A percentile compares a stretch with the other conserved stretches of the same genome.
phyloP scores from a whole-genome alignment of 1,140 invertebrate genomes.

The Drosophila nasuta region DNA sequence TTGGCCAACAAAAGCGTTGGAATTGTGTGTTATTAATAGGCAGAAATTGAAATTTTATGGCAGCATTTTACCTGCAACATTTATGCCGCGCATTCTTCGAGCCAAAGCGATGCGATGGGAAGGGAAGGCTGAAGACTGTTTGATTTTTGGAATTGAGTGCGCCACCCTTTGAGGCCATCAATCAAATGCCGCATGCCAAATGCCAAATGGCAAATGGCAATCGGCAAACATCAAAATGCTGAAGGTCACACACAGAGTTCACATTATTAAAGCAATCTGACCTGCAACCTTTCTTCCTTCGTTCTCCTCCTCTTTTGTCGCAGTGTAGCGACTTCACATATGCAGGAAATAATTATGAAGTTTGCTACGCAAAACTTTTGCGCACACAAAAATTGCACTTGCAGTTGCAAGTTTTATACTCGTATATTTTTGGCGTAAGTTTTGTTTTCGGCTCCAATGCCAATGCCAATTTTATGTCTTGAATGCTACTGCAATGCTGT shows the following conservation, averaged over 20 bases:
- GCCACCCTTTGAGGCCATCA: constrained; percentile 24
- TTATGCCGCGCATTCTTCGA: constrained; percentile 55
- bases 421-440: constrained; percentile 5
- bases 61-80: constrained; percentile 40
- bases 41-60: constrained; percentile 78
- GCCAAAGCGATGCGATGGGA: not conserved
- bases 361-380: constrained; percentile 46
- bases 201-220: constrained; percentile 21
- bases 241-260: constrained; percentile 32
- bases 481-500: constrained; percentile 20
- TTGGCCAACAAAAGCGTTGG: constrained; percentile 34
- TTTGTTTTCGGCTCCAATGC: constrained; percentile 26
- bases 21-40: constrained; percentile 75
- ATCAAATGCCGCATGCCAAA: constrained; percentile 38
- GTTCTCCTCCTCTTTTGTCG: not conserved
- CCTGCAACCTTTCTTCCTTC: not conserved
- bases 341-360: constrained; percentile 63
- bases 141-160: constrained; percentile 49
- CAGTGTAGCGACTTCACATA: constrained; percentile 17
- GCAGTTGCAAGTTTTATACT: constrained; percentile 3
- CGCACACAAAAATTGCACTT: constrained; percentile 34
- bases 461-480: constrained; percentile 51
- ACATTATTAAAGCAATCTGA: constrained; percentile 9
- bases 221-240: constrained; percentile 7
- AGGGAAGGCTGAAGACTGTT: constrained; percentile 11